These are phyloP conservation scores for Lucilia sericata DNA, from an alignment of 1,140 invertebrate genomes.

Conservation along the genomic window DNA sequence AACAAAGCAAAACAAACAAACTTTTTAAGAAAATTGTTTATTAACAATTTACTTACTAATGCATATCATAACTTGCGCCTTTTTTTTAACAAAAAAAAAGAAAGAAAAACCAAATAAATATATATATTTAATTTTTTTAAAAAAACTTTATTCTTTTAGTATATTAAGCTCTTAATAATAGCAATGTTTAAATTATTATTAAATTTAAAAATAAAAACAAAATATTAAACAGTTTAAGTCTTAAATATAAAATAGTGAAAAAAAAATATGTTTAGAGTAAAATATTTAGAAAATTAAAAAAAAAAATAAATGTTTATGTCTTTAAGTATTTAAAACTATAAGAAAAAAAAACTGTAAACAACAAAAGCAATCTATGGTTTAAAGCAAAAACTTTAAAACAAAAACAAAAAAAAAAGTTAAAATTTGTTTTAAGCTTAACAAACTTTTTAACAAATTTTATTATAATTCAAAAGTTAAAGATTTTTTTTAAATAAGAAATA, in stretches of 20 bases:
- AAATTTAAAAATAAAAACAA: slow-evolving; percentile 45
- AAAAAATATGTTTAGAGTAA: slow-evolving; percentile 8
- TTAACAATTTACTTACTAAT: slow-evolving; percentile 56
- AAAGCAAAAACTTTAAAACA: neutral
- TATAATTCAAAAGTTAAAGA: neutral
- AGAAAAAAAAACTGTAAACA: neutral
- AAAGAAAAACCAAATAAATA: slow-evolving; percentile 50
- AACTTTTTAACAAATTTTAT: neutral
- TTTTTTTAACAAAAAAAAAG: slow-evolving; percentile 52
- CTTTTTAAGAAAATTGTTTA: neutral
- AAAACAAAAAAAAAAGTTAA: neutral
- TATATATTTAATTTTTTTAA: slow-evolving; percentile 55
- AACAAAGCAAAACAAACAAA: neutral
- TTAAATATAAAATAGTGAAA: slow-evolving; percentile 34
- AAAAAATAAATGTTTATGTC: slow-evolving; percentile 25
- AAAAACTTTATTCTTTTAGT: slow-evolving; percentile 53
- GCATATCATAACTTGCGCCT: slow-evolving; percentile 68
- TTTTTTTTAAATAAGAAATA: neutral
- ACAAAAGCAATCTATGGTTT: slow-evolving; percentile 30
- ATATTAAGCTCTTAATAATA: slow-evolving; percentile 46
- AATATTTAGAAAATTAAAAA: slow-evolving; percentile 29
- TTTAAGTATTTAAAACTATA: neutral
- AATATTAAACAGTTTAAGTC: slow-evolving; percentile 32
- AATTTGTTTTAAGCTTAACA: neutral
- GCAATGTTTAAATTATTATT: slow-evolving; percentile 62